Percentiles rank a stretch among this genome's conserved stretches.
phyloP scores from a whole-genome alignment of 2,113 vertebrate species.

The Artemisiospiza belli region DNA sequence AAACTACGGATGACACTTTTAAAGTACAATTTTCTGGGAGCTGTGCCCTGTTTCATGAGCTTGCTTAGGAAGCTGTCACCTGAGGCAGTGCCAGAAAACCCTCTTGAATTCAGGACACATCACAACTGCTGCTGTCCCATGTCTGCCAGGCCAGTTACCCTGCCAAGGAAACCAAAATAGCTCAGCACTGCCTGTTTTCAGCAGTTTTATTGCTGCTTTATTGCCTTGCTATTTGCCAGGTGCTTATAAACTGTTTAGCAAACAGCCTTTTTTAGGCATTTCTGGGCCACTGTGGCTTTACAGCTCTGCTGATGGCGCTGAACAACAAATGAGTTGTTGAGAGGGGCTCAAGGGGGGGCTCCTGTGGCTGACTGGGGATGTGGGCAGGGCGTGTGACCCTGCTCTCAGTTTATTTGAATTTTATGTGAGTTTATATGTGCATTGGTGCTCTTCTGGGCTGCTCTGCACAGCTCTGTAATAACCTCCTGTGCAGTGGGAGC shows the following conservation, averaged over 20 bases:
- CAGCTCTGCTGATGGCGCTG: background rate
- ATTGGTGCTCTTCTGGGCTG: background rate
- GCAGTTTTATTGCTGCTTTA: background rate
- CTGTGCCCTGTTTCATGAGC: background rate
- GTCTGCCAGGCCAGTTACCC: background rate
- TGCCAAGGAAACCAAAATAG: background rate
- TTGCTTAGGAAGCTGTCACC: background rate
- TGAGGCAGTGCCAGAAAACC: background rate
- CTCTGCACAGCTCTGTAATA: background rate
- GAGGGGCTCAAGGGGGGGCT: background rate
- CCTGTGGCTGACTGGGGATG: background rate
- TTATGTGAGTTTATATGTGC: fast-evolving
- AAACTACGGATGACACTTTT: background rate
- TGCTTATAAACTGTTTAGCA: background rate
- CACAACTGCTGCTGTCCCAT: background rate
- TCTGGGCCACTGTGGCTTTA: background rate
- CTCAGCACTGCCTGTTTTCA: background rate
- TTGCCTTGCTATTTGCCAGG: background rate
- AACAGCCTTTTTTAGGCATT: background rate
- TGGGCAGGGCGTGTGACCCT: background rate
- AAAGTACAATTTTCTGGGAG: background rate
- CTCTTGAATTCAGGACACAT: background rate
- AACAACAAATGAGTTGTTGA: background rate
- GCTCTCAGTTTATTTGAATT: background rate
- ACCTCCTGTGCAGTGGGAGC: fast-evolving